Percentiles rank a stretch among this genome's conserved stretches.
Conservation (phyloP, 2,888 invertebrate genomes). For the Drosophila kanekoi region DNA sequence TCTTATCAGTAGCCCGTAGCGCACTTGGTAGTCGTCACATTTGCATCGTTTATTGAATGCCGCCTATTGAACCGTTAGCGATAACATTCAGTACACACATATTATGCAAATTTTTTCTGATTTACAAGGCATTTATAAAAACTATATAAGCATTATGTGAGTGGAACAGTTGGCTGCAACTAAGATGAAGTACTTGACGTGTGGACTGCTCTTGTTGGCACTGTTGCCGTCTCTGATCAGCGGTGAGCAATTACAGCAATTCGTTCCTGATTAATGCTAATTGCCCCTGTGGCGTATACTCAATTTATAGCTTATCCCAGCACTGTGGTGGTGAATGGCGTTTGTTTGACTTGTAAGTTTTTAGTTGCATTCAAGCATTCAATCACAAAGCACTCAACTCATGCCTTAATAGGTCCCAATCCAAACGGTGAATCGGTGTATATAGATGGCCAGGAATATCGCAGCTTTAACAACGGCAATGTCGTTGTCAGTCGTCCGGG, state of each 20-base stretch:
- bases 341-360: conserved; percentile 66
- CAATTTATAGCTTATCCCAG: conserved; percentile 56
- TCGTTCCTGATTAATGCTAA: conserved; percentile 25
- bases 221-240: conserved; percentile 57
- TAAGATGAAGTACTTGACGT: conserved; percentile 67
- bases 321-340: conserved; percentile 67
- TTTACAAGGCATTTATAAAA: conserved; percentile 55
- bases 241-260: conserved; percentile 46
- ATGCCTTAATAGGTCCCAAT: conserved; percentile 48
- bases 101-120: conserved; percentile 61
- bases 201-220: conserved; percentile 48
- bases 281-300: conserved; percentile 21
- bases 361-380: not conserved
- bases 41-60: not conserved
- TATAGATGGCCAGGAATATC: conserved; percentile 63
- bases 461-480: conserved; percentile 55
- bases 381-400: not conserved
- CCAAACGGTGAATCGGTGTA: conserved; percentile 59
- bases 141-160: conserved; percentile 20
- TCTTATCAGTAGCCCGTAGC: conserved; percentile 2
- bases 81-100: conserved; percentile 37
- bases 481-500: conserved; percentile 52
- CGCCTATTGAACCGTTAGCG: conserved; percentile 41
- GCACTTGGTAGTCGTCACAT: conserved; percentile 17
- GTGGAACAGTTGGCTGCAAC: conserved; percentile 25